phyloP scores from a whole-genome alignment of 2,797 vertebrate genomes.

The Lagorchestes hirsutus region DNA sequence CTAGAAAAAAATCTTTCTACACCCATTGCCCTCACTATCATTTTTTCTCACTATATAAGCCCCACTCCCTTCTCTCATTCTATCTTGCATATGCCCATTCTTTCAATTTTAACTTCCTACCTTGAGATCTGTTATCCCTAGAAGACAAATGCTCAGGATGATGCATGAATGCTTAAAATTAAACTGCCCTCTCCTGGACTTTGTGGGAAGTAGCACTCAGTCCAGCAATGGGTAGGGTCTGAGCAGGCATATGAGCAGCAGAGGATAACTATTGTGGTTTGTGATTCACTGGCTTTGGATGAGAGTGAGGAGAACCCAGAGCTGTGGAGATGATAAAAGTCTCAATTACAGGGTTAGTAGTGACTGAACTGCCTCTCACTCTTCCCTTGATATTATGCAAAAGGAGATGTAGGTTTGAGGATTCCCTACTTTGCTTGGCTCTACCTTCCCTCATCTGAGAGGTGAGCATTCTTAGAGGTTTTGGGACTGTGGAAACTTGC shows the following conservation, averaged over 20 bases:
- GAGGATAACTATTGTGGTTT: too few relatives aligned
- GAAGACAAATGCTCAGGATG: neutral
- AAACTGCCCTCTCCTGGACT: neutral
- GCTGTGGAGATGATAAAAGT: neutral
- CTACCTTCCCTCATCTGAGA: neutral
- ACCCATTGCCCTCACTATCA: neutral
- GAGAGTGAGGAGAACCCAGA: too few relatives aligned
- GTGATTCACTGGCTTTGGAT: too few relatives aligned
- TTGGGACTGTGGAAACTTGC: neutral
- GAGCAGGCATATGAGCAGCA: neutral
- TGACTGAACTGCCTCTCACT: neutral
- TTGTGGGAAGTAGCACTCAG: neutral
- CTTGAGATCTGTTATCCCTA: neutral
- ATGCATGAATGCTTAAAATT: neutral
- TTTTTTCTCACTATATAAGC: neutral
- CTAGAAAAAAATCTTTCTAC: neutral
- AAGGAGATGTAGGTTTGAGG: neutral
- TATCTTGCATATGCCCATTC: neutral
- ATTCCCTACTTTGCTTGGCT: neutral
- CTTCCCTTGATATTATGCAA: neutral
- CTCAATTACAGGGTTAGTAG: neutral
- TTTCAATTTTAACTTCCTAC: neutral
- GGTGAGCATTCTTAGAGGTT: neutral
- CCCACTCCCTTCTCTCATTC: neutral
- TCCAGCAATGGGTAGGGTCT: neutral